Evolutionary conservation across 2,113 vertebrate species (phyloP).

Genomic region (Istiophorus platypterus): DNA sequence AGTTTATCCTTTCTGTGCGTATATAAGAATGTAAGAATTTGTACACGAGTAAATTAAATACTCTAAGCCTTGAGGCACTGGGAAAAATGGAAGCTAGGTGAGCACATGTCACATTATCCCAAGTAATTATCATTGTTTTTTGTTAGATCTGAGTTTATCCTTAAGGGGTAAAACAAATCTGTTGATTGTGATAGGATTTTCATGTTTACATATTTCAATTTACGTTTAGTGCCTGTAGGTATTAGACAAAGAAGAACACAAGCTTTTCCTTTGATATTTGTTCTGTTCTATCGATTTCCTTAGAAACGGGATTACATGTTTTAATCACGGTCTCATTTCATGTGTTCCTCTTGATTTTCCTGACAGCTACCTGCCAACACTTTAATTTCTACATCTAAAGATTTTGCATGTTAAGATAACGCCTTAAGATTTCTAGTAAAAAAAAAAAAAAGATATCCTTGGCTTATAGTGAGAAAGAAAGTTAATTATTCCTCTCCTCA

Average conservation of each 20-base stretch:
- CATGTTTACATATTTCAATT: background rate
- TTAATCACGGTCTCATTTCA: background rate
- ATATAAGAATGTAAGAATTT: background rate
- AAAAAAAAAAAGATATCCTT: background rate
- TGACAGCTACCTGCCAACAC: background rate
- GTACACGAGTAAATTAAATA: background rate
- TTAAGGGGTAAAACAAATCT: background rate
- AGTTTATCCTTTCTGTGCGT: background rate
- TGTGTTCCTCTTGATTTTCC: background rate
- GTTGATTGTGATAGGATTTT: background rate
- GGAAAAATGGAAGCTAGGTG: conserved; percentile 1
- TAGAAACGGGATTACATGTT: background rate
- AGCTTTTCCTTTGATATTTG: background rate
- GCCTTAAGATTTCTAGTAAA: background rate
- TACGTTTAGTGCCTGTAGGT: background rate
- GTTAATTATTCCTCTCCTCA: background rate
- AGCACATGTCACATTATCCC: conserved; percentile 33
- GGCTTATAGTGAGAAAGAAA: background rate
- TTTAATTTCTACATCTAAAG: background rate
- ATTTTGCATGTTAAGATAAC: background rate
- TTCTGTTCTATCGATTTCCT: background rate
- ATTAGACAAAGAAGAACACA: background rate
- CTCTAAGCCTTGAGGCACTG: background rate
- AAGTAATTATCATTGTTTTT: background rate
- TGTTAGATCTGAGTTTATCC: background rate